Base-by-base conservation (phyloP, 1,140 invertebrate species). In the Polyergus mexicanus region DNA sequence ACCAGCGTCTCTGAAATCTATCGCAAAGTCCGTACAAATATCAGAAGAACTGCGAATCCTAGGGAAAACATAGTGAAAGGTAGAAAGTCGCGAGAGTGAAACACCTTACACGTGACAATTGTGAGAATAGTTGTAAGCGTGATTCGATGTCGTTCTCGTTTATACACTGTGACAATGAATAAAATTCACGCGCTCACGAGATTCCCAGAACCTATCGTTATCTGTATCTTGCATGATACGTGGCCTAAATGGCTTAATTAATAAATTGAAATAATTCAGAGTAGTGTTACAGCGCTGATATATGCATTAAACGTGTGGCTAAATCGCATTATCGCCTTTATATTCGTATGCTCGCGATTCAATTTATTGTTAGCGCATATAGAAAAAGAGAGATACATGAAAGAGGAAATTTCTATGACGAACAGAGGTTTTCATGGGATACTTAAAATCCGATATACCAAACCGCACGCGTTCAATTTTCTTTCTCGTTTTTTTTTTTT, bases 41-140 rank as follows among this genome's bases (percentile, higher is more conserved):
- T n/a, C 66, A 58, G 35, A 72, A 22, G 62, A 28, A 83, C 13
- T 16, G 19, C 32, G 74, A 60, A 38, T 80, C 32, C 44, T 4
- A 35, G 63, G 11, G 54, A 66, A 56, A 80, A 85, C 62, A 22
- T n/a, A 22, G 60, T 77, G 83, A 85, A 85, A 85, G 74, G 74
- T 60, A 85, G 75, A 85, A 85, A 66, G 63, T 65, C 13, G 54
- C 54, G 51, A 66, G 84, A 68, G 84, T 28, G 19, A 68, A 38
- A 65, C 62, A 44, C 25, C 47, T 84, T 77, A 56, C 25, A 66
- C 56, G 62, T 56, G 72, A 77, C 58, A 85, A 78, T 77, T 28
- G 62, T 65, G 51, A 80, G 58, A 78, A 66, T 22, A 44, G 60
- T 47, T 3, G 47, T 28, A 41, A 85, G 38, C 47, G 28, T 44